These are phyloP conservation scores for Saguinus midas DNA, from an alignment of 2,113 vertebrate genomes.

Conservation along the genomic window DNA sequence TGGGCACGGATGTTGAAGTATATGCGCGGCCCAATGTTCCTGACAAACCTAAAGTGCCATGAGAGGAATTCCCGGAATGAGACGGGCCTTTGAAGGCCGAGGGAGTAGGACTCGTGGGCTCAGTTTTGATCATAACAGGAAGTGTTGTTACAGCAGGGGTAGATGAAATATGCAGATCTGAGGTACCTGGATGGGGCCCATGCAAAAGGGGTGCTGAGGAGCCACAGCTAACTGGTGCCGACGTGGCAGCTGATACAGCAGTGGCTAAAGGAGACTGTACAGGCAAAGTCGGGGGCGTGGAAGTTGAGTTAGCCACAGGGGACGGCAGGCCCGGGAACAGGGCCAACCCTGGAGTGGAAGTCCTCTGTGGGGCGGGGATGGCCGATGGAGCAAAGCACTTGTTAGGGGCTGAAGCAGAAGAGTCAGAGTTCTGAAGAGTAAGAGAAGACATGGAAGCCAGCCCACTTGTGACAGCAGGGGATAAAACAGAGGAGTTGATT, in stretches of 20 bases:
- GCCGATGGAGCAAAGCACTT: slow-evolving; percentile 91
- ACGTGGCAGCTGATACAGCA: slow-evolving; percentile 26
- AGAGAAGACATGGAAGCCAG: slow-evolving; percentile 85
- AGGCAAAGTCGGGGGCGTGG: slow-evolving; percentile 77
- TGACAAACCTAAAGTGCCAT: slow-evolving; percentile 86
- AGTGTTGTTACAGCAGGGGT: slow-evolving; percentile 80
- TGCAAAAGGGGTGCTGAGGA: slow-evolving; percentile 78
- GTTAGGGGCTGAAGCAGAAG: slow-evolving; percentile 84
- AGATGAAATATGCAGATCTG: slow-evolving; percentile 82
- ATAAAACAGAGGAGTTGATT: slow-evolving; percentile 81
- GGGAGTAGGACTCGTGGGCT: slow-evolving; percentile 90
- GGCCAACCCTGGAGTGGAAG: slow-evolving; percentile 86
- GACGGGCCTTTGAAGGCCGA: slow-evolving; percentile 95
- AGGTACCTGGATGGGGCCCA: slow-evolving; percentile 79
- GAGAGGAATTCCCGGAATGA: slow-evolving; percentile 86
- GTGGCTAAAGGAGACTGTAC: slow-evolving; percentile 81
- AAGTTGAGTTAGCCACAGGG: slow-evolving; percentile 70
- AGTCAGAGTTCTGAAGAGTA: slow-evolving; percentile 80
- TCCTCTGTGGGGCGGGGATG: slow-evolving; percentile 81
- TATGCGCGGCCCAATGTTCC: slow-evolving; percentile 85
- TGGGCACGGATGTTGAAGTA: slow-evolving; percentile 87
- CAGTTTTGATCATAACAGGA: slow-evolving; percentile 83
- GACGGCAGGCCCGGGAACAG: slow-evolving; percentile 84
- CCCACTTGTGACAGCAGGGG: slow-evolving; percentile 83
- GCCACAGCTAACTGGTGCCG: slow-evolving; percentile 77